phyloP scores from a whole-genome alignment of 2,113 vertebrate species.

The Delphinus delphis region DNA sequence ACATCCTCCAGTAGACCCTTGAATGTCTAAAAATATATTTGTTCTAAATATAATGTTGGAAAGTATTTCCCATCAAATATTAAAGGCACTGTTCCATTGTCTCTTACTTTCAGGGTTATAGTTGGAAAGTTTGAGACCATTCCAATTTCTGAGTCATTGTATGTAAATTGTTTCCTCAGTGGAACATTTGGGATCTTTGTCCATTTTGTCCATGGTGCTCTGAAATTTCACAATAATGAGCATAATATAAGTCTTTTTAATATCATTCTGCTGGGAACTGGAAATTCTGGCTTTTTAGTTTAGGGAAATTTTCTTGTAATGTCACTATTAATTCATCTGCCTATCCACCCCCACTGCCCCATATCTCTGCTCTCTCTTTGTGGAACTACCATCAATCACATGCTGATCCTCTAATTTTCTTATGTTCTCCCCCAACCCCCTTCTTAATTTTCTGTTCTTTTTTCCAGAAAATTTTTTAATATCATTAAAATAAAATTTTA shows the following conservation, averaged over 20 bases:
- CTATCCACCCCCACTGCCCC: not conserved
- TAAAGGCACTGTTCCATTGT: not conserved
- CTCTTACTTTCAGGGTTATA: not conserved
- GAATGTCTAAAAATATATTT: not conserved
- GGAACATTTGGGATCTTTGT: not conserved
- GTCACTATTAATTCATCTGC: not conserved
- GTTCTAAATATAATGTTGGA: conserved; percentile 30
- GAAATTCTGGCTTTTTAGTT: not conserved
- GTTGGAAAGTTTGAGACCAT: not conserved
- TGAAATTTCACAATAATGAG: not conserved
- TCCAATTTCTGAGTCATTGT: not conserved
- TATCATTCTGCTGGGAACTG: not conserved
- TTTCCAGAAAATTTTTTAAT: not conserved
- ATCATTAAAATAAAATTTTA: not conserved
- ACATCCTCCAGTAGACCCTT: not conserved
- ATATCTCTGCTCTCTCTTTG: not conserved
- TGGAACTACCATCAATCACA: not conserved
- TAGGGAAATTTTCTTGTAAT: not conserved
- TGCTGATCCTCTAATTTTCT: not conserved
- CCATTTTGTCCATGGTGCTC: not conserved
- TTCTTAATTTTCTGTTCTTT: not conserved
- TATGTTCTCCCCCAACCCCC: no score
- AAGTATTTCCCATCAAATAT: not conserved
- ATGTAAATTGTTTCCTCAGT: not conserved
- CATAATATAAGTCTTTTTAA: not conserved